phyloP scores from a whole-genome alignment of 2,797 vertebrate species.

The Neostethus bicornis region DNA sequence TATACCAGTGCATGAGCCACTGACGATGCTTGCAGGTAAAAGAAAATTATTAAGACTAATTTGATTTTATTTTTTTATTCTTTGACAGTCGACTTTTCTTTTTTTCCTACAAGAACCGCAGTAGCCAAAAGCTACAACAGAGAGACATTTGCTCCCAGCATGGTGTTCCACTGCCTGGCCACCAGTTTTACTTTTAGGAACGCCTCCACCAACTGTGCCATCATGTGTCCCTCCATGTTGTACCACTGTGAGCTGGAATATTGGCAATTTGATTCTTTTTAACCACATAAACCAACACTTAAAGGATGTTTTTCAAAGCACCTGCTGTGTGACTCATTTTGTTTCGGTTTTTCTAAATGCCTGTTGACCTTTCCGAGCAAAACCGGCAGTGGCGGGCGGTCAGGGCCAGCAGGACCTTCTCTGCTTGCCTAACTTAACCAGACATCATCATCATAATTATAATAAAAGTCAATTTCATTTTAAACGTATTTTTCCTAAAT shows the following conservation, averaged over 20 bases:
- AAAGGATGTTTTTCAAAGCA: slow-evolving; percentile 42
- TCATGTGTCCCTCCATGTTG: slow-evolving; percentile 48
- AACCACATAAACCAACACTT: slow-evolving; percentile 24
- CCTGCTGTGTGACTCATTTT: slow-evolving; percentile 38
- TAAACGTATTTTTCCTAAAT: too few relatives aligned
- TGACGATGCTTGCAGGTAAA: too few relatives aligned
- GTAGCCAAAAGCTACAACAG: slow-evolving; percentile 42
- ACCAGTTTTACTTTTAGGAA: slow-evolving; percentile 54
- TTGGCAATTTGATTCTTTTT: slow-evolving; percentile 42
- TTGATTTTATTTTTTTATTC: slow-evolving; percentile 28
- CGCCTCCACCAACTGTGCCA: slow-evolving; percentile 51
- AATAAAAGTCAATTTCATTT: too few relatives aligned
- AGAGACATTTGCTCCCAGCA: slow-evolving; percentile 55
- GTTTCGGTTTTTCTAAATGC: slow-evolving; percentile 45
- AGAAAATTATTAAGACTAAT: too few relatives aligned
- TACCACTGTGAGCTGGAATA: slow-evolving; percentile 25
- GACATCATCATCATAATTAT: too few relatives aligned
- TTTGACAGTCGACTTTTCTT: slow-evolving; percentile 11
- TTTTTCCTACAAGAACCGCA: slow-evolving; percentile 22
- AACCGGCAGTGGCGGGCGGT: slow-evolving; percentile 23
- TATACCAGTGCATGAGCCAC: too few relatives aligned
- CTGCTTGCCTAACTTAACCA: too few relatives aligned
- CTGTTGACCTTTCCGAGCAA: slow-evolving; percentile 47
- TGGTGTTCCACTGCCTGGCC: slow-evolving; percentile 52
- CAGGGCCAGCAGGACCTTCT: too few relatives aligned